phyloP scores from a whole-genome alignment of 2,797 vertebrate species.

The Phrynocephalus guinanensis region DNA sequence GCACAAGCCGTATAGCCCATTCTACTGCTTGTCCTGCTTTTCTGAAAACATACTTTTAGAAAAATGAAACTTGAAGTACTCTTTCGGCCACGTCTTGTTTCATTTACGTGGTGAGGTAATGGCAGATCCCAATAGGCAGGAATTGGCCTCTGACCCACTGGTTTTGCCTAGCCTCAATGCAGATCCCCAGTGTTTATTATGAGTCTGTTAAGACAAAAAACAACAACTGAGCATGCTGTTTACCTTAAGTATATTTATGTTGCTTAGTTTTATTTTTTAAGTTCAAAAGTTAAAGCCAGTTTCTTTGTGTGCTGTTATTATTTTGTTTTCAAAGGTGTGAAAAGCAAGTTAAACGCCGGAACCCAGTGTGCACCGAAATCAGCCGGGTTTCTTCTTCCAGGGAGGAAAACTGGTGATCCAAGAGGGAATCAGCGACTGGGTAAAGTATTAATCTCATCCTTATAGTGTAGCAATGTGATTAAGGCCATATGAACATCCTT shows the following conservation, averaged over 20 bases:
- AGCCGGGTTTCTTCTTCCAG: conserved; percentile 45
- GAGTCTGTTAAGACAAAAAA: neutral
- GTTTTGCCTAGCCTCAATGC: neutral
- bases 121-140: neutral
- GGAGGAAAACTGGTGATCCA: conserved; percentile 57
- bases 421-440: conserved; percentile 54
- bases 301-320: neutral
- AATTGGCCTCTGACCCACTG: neutral
- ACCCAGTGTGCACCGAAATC: conserved; percentile 64
- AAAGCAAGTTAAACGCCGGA: conserved; percentile 50
- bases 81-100: neutral
- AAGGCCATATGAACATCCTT: neutral
- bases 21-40: too few species aligned
- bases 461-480: neutral
- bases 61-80: neutral
- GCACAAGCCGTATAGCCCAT: too few species aligned
- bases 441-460: conserved; percentile 27
- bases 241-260: neutral
- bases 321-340: conserved; percentile 54
- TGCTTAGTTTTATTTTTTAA: neutral
- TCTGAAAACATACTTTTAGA: too few species aligned
- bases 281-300: conserved; percentile 5
- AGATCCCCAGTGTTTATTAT: neutral
- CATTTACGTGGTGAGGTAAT: neutral
- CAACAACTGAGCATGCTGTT: neutral